Evolutionary conservation across 2,888 invertebrate species (phyloP).

Genomic region (Seira ritae): DNA sequence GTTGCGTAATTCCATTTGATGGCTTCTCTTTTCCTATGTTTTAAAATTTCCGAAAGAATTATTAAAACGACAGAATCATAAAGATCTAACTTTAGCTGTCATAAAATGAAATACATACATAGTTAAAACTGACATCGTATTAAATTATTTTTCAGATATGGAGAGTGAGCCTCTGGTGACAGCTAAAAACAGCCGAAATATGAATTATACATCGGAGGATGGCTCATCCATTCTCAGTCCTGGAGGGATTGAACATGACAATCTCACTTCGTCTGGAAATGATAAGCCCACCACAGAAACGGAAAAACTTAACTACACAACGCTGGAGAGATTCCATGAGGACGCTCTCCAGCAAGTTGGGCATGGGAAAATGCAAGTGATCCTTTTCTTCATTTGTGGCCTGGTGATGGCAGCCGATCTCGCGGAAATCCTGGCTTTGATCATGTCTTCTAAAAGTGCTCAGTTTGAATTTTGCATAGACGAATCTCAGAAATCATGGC

Average conservation of each 20-base stretch:
- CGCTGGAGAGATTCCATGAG: constrained; percentile 72
- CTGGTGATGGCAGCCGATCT: constrained; percentile 72
- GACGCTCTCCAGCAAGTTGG: constrained; percentile 73
- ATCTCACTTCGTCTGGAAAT: constrained; percentile 48
- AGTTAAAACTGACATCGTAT: too few species aligned
- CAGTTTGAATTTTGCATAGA: constrained; percentile 73
- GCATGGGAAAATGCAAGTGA: constrained; percentile 71
- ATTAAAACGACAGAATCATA: too few species aligned
- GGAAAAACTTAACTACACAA: constrained; percentile 60
- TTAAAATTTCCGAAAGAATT: too few species aligned
- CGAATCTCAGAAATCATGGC: constrained; percentile 72
- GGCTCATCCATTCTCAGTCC: constrained; percentile 70
- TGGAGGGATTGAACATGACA: constrained; percentile 61
- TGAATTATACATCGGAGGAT: constrained; percentile 71
- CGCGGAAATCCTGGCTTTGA: constrained; percentile 72
- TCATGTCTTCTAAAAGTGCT: constrained; percentile 73
- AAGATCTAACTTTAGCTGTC: too few species aligned
- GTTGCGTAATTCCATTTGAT: too few species aligned
- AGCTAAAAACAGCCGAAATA: constrained; percentile 56
- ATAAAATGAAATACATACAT: too few species aligned
- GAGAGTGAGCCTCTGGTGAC: constrained; percentile 73
- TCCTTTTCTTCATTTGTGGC: constrained; percentile 69
- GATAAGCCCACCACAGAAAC: constrained; percentile 55
- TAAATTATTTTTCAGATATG: constrained; percentile 66
- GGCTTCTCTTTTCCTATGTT: too few species aligned